Conservation (phyloP, 2,113 vertebrate species). For the Cyprinodon brontotheroides region DNA sequence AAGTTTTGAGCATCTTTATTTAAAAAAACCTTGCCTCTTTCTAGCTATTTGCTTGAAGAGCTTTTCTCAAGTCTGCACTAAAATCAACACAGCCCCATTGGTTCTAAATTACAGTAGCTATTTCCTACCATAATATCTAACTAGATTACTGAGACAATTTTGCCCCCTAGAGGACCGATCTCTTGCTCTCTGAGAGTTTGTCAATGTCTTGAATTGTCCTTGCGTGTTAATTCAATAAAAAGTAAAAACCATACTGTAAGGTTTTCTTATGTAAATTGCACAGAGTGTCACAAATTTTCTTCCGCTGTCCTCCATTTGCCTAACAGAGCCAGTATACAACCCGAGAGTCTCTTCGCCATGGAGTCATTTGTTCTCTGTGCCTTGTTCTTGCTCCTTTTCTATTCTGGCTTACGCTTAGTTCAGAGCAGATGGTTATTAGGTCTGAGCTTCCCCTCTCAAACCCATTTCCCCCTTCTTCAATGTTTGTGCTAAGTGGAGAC, state of each 20-base stretch:
- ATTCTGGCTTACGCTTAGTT: constrained; percentile 33
- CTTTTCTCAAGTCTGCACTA: neutral
- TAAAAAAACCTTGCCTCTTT: neutral
- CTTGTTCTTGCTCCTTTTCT: constrained; percentile 17
- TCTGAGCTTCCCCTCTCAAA: constrained; percentile 48
- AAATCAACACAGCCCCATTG: neutral
- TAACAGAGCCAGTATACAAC: constrained; percentile 5
- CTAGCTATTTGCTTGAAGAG: neutral
- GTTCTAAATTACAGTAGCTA: neutral
- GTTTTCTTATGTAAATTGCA: constrained; percentile 2
- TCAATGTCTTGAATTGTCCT: constrained; percentile 27
- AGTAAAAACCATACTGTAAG: constrained; percentile 18
- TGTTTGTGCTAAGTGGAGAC: constrained; percentile 72
- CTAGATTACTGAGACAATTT: constrained; percentile 11
- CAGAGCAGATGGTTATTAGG: constrained; percentile 60
- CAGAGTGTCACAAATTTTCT: constrained; percentile 12
- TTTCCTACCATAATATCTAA: neutral
- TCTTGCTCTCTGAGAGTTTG: constrained; percentile 36
- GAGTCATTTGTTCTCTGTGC: constrained; percentile 19
- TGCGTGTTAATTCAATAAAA: constrained; percentile 44
- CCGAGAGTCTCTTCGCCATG: constrained; percentile 23
- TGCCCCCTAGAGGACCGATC: constrained; percentile 17
- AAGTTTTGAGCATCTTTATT: neutral
- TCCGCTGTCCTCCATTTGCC: constrained; percentile 8
- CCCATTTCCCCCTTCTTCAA: constrained; percentile 43